These are phyloP conservation scores for Drosophila mayri DNA, from an alignment of 1,140 invertebrate genomes.

Conservation along the genomic window DNA sequence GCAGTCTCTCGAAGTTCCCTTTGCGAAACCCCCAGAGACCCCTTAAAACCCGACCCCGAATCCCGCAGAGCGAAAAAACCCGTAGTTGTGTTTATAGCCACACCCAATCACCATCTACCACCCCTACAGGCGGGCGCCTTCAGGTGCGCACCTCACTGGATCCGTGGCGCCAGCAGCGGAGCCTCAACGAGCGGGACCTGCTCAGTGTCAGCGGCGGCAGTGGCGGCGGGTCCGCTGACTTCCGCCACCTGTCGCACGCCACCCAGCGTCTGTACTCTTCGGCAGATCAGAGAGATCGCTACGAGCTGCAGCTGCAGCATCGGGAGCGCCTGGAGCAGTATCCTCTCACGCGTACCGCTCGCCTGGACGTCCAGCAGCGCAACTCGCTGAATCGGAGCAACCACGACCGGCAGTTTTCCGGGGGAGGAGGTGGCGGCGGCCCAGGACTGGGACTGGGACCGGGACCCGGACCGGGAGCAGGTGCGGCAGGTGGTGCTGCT, in stretches of 20 bases:
- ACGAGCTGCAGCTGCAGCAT: constrained; percentile 80
- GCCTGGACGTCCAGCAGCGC: constrained; percentile 82
- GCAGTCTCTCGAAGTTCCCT: constrained; percentile 13
- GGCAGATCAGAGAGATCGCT: constrained; percentile 79
- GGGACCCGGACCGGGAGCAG: constrained; percentile 23
- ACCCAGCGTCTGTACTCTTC: constrained; percentile 78
- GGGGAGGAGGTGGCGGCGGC: constrained; percentile 7
- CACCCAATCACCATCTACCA: constrained; percentile 62
- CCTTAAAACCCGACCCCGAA: constrained; percentile 18
- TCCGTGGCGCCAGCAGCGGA: constrained; percentile 81
- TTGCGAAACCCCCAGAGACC: constrained; percentile 17
- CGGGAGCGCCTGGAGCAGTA: constrained; percentile 80
- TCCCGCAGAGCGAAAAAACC: constrained; percentile 18
- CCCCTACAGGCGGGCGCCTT: constrained; percentile 76
- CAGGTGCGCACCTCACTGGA: constrained; percentile 72
- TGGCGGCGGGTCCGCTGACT: constrained; percentile 59
- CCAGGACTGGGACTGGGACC: constrained; percentile 1
- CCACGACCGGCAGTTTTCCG: constrained; percentile 78
- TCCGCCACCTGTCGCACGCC: constrained; percentile 62
- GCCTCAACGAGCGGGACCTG: constrained; percentile 81
- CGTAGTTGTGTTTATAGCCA: constrained; percentile 43
- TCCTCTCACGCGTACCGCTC: constrained; percentile 76
- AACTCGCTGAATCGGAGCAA: constrained; percentile 83
- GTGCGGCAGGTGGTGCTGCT: constrained; percentile 44
- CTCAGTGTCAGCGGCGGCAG: constrained; percentile 62